Conservation (phyloP, 2,113 vertebrate genomes). For the Clupea harengus region DNA sequence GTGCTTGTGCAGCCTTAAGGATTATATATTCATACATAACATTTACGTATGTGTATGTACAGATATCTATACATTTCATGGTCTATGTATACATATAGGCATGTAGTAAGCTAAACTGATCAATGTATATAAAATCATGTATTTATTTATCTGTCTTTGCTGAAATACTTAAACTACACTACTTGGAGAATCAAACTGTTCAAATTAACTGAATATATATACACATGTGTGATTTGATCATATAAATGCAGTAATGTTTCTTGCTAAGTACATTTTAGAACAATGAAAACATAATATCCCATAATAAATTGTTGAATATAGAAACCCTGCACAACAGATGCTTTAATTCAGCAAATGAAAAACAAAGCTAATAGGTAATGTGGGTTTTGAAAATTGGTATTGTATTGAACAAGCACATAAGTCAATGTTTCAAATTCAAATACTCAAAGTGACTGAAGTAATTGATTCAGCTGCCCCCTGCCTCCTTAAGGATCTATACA, state of each 20-base stretch:
- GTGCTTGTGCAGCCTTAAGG: slow-evolving; percentile 28
- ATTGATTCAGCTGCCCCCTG: slow-evolving; percentile 1
- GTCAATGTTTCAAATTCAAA: not conserved
- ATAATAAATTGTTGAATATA: too few relatives aligned
- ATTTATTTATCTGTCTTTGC: not conserved
- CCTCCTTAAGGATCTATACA: not conserved
- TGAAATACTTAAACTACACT: not conserved
- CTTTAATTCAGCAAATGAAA: too few relatives aligned
- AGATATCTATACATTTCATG: not conserved
- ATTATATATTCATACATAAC: not conserved
- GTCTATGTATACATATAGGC: not conserved
- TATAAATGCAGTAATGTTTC: too few relatives aligned
- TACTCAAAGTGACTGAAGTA: not conserved
- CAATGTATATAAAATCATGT: not conserved
- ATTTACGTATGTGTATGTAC: not conserved
- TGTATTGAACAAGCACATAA: not conserved
- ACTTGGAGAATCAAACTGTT: too few relatives aligned
- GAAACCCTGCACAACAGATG: too few relatives aligned
- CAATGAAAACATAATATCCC: not conserved
- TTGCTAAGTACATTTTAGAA: not conserved
- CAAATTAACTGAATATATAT: too few relatives aligned
- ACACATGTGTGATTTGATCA: too few relatives aligned
- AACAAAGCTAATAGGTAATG: not conserved
- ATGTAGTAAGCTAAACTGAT: not conserved
- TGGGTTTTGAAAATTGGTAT: not conserved